These are phyloP conservation scores for Rhipidura dahli DNA, from an alignment of 2,113 vertebrate genomes.

Conservation along the genomic window DNA sequence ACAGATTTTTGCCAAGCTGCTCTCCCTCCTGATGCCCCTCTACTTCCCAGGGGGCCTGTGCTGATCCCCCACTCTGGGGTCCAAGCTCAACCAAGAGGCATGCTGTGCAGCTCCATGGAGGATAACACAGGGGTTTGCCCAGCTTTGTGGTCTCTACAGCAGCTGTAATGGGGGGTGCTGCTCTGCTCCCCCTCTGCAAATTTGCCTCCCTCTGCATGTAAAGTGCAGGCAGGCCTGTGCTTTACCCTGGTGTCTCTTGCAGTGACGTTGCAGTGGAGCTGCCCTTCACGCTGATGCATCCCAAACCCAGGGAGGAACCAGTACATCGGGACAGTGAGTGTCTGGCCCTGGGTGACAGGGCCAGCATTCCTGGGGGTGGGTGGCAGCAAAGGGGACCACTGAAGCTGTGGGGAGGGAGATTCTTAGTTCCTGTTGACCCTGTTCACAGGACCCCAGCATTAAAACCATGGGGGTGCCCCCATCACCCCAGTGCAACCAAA, in stretches of 20 bases:
- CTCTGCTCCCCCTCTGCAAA: not conserved
- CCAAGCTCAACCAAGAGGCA: not conserved
- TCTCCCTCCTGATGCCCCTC: not conserved
- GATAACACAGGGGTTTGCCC: not conserved
- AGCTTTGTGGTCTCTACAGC: not conserved
- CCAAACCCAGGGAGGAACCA: conserved; percentile 88
- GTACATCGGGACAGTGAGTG: conserved; percentile 82
- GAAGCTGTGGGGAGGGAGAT: not conserved
- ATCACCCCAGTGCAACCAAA: not conserved
- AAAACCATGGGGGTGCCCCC: not conserved
- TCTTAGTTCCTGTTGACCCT: not conserved
- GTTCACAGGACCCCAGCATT: not conserved
- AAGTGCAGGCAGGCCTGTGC: not conserved
- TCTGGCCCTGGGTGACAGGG: no score
- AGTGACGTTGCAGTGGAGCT: conserved; percentile 93
- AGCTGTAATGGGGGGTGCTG: not conserved
- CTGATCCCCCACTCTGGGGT: not conserved
- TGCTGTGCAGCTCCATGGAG: not conserved
- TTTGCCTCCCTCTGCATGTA: not conserved
- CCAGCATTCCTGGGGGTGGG: not conserved
- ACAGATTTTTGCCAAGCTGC: not conserved
- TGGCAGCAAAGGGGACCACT: not conserved
- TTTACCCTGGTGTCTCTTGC: not conserved
- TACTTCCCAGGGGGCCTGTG: not conserved
- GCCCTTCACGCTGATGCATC: conserved; percentile 95